phyloP scores from a whole-genome alignment of 2,113 vertebrate species.

The Leptobrachium leishanense region DNA sequence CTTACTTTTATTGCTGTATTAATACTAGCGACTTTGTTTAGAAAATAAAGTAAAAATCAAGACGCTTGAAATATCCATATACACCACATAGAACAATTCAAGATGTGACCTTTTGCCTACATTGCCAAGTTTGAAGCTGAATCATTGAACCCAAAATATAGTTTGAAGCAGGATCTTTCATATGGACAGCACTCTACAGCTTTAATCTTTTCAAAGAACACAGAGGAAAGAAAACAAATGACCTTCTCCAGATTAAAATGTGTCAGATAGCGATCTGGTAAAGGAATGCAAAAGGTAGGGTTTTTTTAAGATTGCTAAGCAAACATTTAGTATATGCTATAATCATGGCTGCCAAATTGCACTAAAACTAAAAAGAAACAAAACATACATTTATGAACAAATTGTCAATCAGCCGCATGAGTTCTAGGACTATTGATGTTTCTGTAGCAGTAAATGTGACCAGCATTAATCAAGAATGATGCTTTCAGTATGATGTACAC shows the following conservation, averaged over 20 bases:
- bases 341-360: neutral
- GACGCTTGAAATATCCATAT: slow-evolving; percentile 49
- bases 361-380: neutral
- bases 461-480: neutral
- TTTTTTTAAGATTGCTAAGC: slow-evolving; percentile 52
- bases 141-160: slow-evolving; percentile 56
- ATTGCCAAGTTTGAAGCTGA: slow-evolving; percentile 57
- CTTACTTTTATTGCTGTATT: neutral
- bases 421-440: slow-evolving; percentile 11
- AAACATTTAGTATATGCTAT: slow-evolving; percentile 37
- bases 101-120: slow-evolving; percentile 60
- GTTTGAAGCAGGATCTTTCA: slow-evolving; percentile 60
- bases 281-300: slow-evolving; percentile 68
- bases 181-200: slow-evolving; percentile 51
- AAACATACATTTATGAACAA: neutral
- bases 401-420: neutral
- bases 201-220: slow-evolving; percentile 72
- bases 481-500: neutral
- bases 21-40: slow-evolving; percentile 45
- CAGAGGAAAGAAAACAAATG: slow-evolving; percentile 67
- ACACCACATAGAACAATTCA: slow-evolving; percentile 47
- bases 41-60: slow-evolving; percentile 44
- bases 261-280: slow-evolving; percentile 65
- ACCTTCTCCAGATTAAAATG: slow-evolving; percentile 67
- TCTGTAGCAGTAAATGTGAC: slow-evolving; percentile 4